Evolutionary conservation across 2,888 invertebrate species (phyloP).

Genomic region (Aspidiotus destructor): DNA sequence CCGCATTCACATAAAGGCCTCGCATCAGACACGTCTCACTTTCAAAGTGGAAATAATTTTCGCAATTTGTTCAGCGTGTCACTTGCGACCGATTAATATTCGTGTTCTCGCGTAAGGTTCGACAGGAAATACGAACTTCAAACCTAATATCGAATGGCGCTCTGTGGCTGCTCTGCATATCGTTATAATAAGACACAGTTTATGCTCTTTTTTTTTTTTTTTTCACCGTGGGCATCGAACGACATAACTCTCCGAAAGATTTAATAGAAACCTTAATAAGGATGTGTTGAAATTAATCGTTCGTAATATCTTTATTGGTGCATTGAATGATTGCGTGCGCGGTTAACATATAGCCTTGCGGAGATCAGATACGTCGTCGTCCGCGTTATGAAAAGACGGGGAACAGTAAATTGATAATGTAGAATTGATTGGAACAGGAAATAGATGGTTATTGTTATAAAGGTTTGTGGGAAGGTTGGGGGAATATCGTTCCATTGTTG

Average conservation of each 20-base stretch:
- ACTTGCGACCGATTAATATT: constrained; percentile 4
- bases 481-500: constrained; percentile 31
- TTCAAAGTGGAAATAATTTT: too few relatives aligned
- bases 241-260: constrained; percentile 20
- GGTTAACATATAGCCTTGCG: constrained; percentile 27
- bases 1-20: too few relatives aligned
- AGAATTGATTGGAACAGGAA: constrained; percentile 33
- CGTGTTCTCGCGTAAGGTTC: background rate
- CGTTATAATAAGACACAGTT: too few relatives aligned
- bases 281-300: constrained; percentile 33
- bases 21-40: too few relatives aligned
- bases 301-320: constrained; percentile 32
- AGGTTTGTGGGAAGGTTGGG: constrained; percentile 30
- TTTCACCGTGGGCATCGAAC: constrained; percentile 24
- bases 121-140: constrained; percentile 12
- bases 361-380: constrained; percentile 30
- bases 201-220: constrained; percentile 5
- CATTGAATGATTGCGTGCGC: constrained; percentile 32
- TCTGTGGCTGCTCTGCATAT: background rate
- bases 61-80: background rate
- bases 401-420: constrained; percentile 32
- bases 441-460: constrained; percentile 31
- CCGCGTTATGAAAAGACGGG: constrained; percentile 21
- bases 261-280: constrained; percentile 31
- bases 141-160: constrained; percentile 23